Evolutionary conservation across 2,113 vertebrate species (phyloP), one percentile per base, ranked within the genome.

Genomic region (Nerophis ophidion): DNA sequence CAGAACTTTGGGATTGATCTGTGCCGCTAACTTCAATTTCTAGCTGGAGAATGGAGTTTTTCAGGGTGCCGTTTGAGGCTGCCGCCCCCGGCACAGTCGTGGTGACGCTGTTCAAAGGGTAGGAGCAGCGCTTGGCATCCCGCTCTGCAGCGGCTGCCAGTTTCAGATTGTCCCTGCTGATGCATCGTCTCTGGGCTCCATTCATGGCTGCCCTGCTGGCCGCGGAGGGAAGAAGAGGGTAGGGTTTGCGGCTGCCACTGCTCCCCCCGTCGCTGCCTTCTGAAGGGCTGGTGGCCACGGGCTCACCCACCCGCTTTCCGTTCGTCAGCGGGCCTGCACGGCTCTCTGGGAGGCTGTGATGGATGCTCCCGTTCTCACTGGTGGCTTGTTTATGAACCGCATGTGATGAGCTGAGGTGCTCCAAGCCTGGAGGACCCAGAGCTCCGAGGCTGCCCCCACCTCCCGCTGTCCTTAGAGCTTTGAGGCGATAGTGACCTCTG

Each of bases 291-390:
- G 91, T 91, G 0, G 70, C 75, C 5, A 64, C 64, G 5, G 91
- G 91, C 51, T 87, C 90, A 0, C 91, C 91, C 3, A 75, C 84
- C 10, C 68, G 85, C 51, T 84, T 85, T 8, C 87, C 90, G 4
- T 89, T 90, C 35, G 89, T 72, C 48, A 91, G 72, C 2, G 86
- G 67, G 61, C 83, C 42, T 63, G 91, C 86, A 79, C 92, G 89
- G 83, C 77, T 86, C 72, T 81, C 86, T 40, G 87, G 85, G 68
- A 90, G 66, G 73, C 63, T 96, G 86, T 93, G 89, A 80, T 90
- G 93, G 68, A 94, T 74, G 84, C 96, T 98, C 42, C 94, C 93
- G 3, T 96, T 97, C 84, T 97, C 96, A 42, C 95, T 98, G 61
- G 93, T 93, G 53, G 85, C 90, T 0, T 90, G 91, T 63, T 96